A percentile compares a stretch with the other conserved stretches of the same genome.
Conservation (phyloP, 2,113 vertebrate species). For the Melanocharis versteri region DNA sequence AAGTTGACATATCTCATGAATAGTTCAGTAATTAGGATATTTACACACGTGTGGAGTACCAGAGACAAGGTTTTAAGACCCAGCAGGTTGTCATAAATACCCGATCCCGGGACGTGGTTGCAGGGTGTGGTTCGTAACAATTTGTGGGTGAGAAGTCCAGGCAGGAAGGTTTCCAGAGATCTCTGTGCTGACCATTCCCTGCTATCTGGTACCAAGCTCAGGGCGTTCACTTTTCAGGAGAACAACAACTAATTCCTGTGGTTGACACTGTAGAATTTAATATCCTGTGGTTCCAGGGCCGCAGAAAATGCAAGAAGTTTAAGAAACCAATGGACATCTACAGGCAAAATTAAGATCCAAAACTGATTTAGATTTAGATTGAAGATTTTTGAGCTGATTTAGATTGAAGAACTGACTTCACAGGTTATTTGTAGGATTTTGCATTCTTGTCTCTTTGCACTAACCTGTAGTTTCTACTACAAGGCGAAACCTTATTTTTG, state of each 20-base stretch:
- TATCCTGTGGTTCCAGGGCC: not conserved
- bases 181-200: not conserved
- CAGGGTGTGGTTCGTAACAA: not conserved
- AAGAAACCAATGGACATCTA: not conserved
- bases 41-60: not conserved
- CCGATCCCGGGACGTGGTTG: accelerated
- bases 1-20: not conserved
- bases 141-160: not conserved
- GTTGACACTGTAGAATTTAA: not conserved
- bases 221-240: not conserved
- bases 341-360: not conserved
- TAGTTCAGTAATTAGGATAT: not conserved
- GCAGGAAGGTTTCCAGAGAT: not conserved
- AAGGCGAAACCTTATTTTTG: not conserved
- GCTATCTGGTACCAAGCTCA: not conserved
- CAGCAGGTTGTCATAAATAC: not conserved
- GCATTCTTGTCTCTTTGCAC: not conserved
- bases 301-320: not conserved
- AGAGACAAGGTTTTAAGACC: not conserved
- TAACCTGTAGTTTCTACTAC: not conserved
- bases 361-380: not conserved
- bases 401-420: not conserved
- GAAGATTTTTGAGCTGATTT: not conserved
- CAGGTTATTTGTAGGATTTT: not conserved
- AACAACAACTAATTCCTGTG: no score